Evolutionary conservation across 1,140 invertebrate genomes (phyloP).

Genomic region (Platorchestia sp.): DNA sequence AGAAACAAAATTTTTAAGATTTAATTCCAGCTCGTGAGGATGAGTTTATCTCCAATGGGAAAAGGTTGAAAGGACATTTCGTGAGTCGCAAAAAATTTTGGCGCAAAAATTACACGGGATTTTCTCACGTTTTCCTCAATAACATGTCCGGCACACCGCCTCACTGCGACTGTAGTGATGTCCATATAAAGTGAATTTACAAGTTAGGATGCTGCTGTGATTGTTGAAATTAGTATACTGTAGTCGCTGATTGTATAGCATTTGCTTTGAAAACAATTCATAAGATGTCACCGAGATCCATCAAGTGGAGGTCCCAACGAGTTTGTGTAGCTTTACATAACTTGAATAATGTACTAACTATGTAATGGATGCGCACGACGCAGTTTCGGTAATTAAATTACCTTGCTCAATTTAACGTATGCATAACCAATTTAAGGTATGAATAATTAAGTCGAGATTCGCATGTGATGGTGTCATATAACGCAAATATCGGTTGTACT

Average conservation of each 20-base stretch:
- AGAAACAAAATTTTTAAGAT: not conserved
- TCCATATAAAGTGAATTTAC: not conserved
- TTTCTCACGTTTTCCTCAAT: not conserved
- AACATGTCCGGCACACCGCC: not conserved
- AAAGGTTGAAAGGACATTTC: not conserved
- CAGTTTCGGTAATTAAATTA: too few species aligned
- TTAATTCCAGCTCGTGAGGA: not conserved
- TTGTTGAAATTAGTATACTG: not conserved
- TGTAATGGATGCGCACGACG: too few species aligned
- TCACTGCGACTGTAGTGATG: not conserved
- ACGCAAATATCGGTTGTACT: too few species aligned
- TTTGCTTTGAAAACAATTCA: not conserved
- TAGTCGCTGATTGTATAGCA: not conserved
- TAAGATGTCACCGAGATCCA: too few species aligned
- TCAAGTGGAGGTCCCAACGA: too few species aligned
- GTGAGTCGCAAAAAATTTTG: not conserved
- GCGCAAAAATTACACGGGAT: not conserved
- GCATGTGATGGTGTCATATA: too few species aligned
- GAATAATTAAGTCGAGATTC: too few species aligned
- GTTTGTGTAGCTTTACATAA: too few species aligned
- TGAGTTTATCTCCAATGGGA: not conserved
- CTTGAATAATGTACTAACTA: too few species aligned
- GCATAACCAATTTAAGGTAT: too few species aligned
- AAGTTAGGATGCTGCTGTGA: not conserved
- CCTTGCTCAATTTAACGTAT: too few species aligned